Evolutionary conservation across 2,797 vertebrate species (phyloP), one percentile per base, ranked within the genome.

Genomic region (Pyrocephalus nanus): DNA sequence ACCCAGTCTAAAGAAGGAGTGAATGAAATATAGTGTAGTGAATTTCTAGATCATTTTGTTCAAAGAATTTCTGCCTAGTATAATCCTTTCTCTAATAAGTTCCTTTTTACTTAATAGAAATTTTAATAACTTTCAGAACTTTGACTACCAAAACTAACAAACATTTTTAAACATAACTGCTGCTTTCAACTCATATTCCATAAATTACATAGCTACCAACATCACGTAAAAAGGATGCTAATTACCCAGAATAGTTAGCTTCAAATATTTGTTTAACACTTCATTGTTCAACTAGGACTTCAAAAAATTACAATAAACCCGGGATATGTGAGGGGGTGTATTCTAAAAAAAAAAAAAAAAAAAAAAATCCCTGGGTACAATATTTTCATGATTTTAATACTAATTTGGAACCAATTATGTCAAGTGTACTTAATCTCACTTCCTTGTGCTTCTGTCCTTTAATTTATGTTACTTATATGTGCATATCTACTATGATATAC

Each of bases 21-120:
- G 16, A 15, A 40, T 85, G 36, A 94, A 96, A 90, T 72, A 51
- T 22, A 60, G 29, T 26, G 20, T 8, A 30, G 18, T 60, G 34
- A 78, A 95, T 67, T 25, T 95, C 34, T 55, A 36, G 16, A 75
- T 61, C 48, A 71, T 86, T 86, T 81, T 65, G n/a, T 64, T 66
- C 29, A 65, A 87, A 32, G 11, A 61, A 88, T 8, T 57, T 71
- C 72, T 87, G 17, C 55, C 55, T 91, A 85, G 4, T 2, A 90
- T 77, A 91, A 54, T 88, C 12, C 14, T 60, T 95, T 92, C 42
- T n/a, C 15, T 20, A 45, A 0, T 45, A 75, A 60, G 40, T 86
- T 79, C 15, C 32, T 69, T 84, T 93, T 62, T 53, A 65, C 43
- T 50, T 50, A 71, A 60, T 32, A 61, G 17, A 93, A 43, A 58